A percentile compares a stretch with the other conserved stretches of the same genome.
phyloP scores from a whole-genome alignment of 2,888 invertebrate genomes.

The Enchytraeus crypticus region DNA sequence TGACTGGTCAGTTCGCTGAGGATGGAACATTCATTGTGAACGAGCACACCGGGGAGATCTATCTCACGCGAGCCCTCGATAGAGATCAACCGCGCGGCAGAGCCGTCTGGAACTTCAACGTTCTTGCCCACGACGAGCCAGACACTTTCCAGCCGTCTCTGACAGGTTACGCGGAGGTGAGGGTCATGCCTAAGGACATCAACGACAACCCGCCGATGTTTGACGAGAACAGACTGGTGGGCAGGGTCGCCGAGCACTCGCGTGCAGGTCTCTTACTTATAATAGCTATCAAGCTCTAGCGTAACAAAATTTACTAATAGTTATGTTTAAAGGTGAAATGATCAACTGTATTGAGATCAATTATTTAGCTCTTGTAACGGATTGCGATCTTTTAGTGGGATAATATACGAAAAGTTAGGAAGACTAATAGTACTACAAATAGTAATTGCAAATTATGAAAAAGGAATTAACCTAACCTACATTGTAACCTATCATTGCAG shows the following conservation, averaged over 20 bases:
- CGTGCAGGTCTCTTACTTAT: conserved; percentile 74
- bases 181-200: conserved; percentile 91
- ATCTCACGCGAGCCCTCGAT: conserved; percentile 89
- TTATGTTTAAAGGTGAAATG: too few relatives aligned
- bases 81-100: conserved; percentile 23
- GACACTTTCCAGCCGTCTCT: conserved; percentile 49
- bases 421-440: too few relatives aligned
- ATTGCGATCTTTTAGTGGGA: too few relatives aligned
- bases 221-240: conserved; percentile 31
- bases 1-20: conserved; percentile 28
- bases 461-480: too few relatives aligned
- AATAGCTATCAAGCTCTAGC: too few relatives aligned
- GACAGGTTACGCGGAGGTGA: conserved; percentile 91
- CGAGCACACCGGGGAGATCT: conserved; percentile 83
- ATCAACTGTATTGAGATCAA: too few relatives aligned
- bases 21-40: conserved; percentile 28
- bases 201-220: conserved; percentile 97
- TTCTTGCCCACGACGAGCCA: conserved; percentile 44
- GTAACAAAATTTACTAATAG: too few relatives aligned
- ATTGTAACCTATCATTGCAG: too few relatives aligned
- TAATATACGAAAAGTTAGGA: too few relatives aligned
- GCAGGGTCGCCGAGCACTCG: conserved; percentile 84
- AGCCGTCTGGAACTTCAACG: conserved; percentile 34
- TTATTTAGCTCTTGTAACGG: too few relatives aligned
- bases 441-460: too few relatives aligned